A percentile compares a stretch with the other conserved stretches of the same genome.
Conservation (phyloP, 2,113 vertebrate species). For the Podarcis muralis region DNA sequence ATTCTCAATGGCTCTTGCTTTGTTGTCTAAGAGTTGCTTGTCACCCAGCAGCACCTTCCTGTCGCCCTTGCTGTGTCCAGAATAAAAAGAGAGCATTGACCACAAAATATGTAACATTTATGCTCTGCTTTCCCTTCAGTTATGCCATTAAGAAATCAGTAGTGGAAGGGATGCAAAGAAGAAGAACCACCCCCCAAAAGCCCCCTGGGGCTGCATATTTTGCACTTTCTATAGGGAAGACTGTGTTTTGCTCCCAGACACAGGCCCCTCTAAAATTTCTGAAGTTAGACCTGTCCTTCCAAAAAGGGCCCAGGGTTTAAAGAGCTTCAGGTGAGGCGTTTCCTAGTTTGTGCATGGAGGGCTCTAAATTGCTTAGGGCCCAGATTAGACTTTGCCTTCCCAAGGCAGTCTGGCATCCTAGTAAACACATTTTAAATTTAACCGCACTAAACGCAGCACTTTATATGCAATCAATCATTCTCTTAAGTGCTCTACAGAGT, state of each 20-base stretch:
- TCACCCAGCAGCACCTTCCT: background rate
- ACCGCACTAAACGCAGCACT: background rate
- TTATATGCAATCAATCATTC: background rate
- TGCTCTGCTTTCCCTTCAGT: background rate
- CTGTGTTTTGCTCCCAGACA: no score
- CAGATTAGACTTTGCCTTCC: background rate
- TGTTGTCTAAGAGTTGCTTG: background rate
- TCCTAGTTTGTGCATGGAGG: background rate
- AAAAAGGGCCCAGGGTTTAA: background rate
- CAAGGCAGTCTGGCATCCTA: background rate
- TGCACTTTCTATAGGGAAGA: no score
- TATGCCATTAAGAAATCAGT: background rate
- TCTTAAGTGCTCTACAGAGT: background rate
- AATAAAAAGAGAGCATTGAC: background rate
- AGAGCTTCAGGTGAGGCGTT: no score
- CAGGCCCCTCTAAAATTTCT: background rate
- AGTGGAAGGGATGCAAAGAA: background rate
- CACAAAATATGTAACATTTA: background rate
- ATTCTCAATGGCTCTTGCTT: no score
- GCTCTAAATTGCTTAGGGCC: background rate
- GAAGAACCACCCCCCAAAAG: no score
- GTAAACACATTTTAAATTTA: slow-evolving; percentile 17
- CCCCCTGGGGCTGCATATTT: no score
- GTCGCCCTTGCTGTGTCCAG: background rate
- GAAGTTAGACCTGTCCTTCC: background rate